Base-by-base conservation (phyloP, 2,113 vertebrate genomes). In the Gobiocypris rarus region DNA sequence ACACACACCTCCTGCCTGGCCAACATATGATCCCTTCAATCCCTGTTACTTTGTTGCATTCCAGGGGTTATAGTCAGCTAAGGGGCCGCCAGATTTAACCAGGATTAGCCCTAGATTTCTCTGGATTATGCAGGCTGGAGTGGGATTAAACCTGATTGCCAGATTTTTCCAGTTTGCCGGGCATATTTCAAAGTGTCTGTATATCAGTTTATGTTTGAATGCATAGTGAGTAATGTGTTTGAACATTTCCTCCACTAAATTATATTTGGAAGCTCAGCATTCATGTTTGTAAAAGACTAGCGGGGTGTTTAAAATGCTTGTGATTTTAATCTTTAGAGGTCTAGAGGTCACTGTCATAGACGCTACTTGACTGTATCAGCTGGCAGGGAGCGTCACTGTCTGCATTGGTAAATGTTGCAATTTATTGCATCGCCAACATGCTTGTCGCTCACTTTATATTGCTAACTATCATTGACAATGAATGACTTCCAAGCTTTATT, bases 1-100 rank as follows among this genome's bases (percentile, higher is more conserved):
- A 19, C 38, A 34, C 52, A 69, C 31, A 19, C 67, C 61, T 74
- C 48, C 48, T 38, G 54, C 43, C 41, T 70, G 56, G 77, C 50
- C 59, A 76, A 65, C 58, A 79, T 59, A 67, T 91, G 91, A 93
- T 93, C 90, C 87, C 56, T 90, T 89, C 91, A 93, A 93, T 93
- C 92, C 89, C 90, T 84, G 67, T 88, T 86, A 90, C 89, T 91
- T 92, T 89, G 88, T 90, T 65, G 90, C 85, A 86, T 91, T 91
- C 88, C 87, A 90, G 90, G 24, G 91, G 90, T 92, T 90, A 93
- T 89, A 91, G 91, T 88, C 90, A 91, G 88, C 87, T 85, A 89
- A 90, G 90, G 89, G 92, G 91, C 88, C 89, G 89, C 90, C 92
- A 89, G 92, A 94, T 93, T 94, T 93, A 94, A 92, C 91, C 90